Conservation (phyloP, 2,797 vertebrate species). For the Sternotherus odoratus region DNA sequence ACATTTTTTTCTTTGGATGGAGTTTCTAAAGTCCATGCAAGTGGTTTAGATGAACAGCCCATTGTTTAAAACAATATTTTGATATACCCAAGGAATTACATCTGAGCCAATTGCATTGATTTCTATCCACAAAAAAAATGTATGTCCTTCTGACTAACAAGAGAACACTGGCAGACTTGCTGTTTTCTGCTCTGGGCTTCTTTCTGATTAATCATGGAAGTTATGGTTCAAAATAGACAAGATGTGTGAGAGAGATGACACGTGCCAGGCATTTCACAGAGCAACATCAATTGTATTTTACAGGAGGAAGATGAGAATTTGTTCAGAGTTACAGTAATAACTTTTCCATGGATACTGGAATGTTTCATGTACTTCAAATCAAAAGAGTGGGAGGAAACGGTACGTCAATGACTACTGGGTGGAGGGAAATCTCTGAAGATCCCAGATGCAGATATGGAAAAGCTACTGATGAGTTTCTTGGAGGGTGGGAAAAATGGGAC, state of each 20-base stretch:
- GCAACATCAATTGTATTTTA: background rate
- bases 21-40: too few relatives aligned
- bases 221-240: background rate
- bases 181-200: background rate
- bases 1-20: too few relatives aligned
- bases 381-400: background rate
- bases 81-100: conserved; percentile 60
- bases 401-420: background rate
- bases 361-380: background rate
- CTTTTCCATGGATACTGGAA: background rate
- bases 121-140: background rate
- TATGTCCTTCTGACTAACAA: conserved; percentile 36
- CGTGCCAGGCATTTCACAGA: background rate
- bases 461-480: background rate
- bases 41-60: background rate
- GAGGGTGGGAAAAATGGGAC: background rate
- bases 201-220: rapidly evolving
- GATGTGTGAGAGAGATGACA: background rate
- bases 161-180: rapidly evolving
- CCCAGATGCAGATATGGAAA: rapidly evolving
- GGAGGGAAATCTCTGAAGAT: conserved; percentile 1
- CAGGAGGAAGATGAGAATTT: background rate
- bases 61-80: conserved; percentile 28
- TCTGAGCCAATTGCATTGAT: conserved; percentile 9
- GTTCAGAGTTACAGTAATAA: background rate